Base-by-base conservation (phyloP, 2,888 invertebrate genomes). In the Noctua janthe region DNA sequence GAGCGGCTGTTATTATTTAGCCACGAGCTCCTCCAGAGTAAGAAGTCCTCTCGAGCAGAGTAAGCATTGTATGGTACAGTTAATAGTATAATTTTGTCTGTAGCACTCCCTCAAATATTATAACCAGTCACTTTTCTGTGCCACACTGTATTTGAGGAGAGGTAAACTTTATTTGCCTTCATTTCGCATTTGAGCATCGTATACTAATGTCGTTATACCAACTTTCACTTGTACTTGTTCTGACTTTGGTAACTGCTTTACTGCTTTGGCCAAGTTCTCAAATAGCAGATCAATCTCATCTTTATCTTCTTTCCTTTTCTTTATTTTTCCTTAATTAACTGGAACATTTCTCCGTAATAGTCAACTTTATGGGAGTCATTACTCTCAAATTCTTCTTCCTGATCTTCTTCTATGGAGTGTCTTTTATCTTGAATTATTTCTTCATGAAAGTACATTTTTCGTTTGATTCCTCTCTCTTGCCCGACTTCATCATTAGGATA, bases 241-340 rank as follows among this genome's bases (percentile, higher is more conserved):
- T 15, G 62, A 35, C 62, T 49, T 64, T 49, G 73, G 73, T 35
- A 75, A 75, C n/a, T 69, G 39, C 35, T 75, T 75, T 5, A 75
- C 74, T 43, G 74, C 70, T 29, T 75, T 69, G 20, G 70, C 70
- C 13, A 75, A 70, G 43, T 70, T 75, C n/a, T 70, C 39, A 70
- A 75, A 75, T 15, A 70, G 54, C n/a, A 75, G 69, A 54, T 75
- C 49, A 43, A 75, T 54, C 20, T 75, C 75, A 54, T 74, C 49
- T 74, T 64, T 74, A 35, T 35, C 47, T 49, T 49, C 62, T 74
- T 74, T 64, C 29, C 23, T 54, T 29, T 20, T 35, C 8, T 49
- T 47, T 62, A 8, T 15, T 54, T 29, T 20, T 35, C 8, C 35
- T 47, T 62, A 8, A 74, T 10, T 23, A 74, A 8, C 35, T 74